Evolutionary conservation across 1,140 invertebrate species (phyloP), one percentile per base, ranked within the genome.

Genomic region (Macrosteles quadrilineatus): DNA sequence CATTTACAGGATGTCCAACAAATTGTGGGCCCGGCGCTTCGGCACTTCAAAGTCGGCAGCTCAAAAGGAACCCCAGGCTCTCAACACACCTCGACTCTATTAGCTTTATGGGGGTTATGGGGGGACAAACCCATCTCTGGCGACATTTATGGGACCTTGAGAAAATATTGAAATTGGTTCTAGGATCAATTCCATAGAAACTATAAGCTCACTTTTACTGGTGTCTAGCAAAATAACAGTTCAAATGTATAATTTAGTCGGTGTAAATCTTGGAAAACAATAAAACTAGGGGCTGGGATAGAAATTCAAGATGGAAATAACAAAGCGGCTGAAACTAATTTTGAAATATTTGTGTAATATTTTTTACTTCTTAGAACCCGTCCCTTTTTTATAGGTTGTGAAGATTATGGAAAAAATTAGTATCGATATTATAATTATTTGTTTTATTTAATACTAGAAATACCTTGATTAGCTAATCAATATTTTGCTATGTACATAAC

Each of bases 1-100:
- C 47, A 50, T 50, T 50, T 50, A 50, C 47, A 50, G 47, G n/a
- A 23, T 50, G 47, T 50, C 47, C 47, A 50, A 23, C 47, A 50
- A 50, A 50, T 50, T 50, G 17, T 50, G 17, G 47, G 21, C 47
- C 47, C 47, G 47, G 6, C 6, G 32, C 32, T 36, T 4, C 21
- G 47, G 47, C 47, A 19, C 47, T 50, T 23, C 47, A 50, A 23
- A 19, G 47, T 50, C 47, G 47, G 47, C 47, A n/a, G 21, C 47
- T 11, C 47, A 11, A 4, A 23, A 50, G 3, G n/a, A 4, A 50
- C 47, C 47, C n/a, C 47, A n/a, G 47, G 21, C 47, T 11, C 47
- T 19, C 47, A 23, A 50, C 17, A 50, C 47, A 50, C 47, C 47
- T 50, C 47, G 47, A 14, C 47, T 23, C 47, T 50, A 50, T 50